Evolutionary conservation across 2,113 vertebrate genomes (phyloP), one percentile per base, ranked within the genome.

Genomic region (Neomonachus schauinslandi): DNA sequence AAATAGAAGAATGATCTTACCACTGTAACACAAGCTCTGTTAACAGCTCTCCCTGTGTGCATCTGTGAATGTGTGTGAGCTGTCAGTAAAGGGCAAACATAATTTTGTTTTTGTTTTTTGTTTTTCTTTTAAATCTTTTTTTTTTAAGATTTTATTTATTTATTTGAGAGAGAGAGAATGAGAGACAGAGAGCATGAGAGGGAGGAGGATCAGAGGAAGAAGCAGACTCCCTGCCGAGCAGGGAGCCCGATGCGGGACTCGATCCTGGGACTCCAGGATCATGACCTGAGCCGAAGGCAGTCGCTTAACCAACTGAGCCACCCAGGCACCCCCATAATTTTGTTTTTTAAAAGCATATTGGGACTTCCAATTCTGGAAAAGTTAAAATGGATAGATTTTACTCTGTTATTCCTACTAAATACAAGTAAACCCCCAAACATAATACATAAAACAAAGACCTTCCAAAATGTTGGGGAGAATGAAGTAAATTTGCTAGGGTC

Each of bases 391-490:
- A n/a, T 9, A 21, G 7, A 63, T 72, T 93, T 65, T 51, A 65
- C 76, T 80, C 65, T 92, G 10, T 67, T 95, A 18, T 53, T 94
- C 39, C 6, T 61, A 83, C 39, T 94, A 83, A 94, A 49, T 42
- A 91, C 26, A 84, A 24, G 51, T 51, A 91, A 94, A 91, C 31
- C 2, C 7, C 26, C 19, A 71, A 26, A 49, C 2, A 46, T 49
- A 69, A 59, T 36, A 81, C 72, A n/a, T 77, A 57, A 94, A 63
- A 55, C 21, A 80, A 61, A 83, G 31, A 81, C 10, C 2, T 72
- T 63, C 24, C 24, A 80, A 79, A 97, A 71, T 26, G 3, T 89
- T 72, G 36, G 46, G 91, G 87, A 93, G 42, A 82, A 61, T 93
- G 21, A 39, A 4, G 24, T 22, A 79, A 94, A 87, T 72, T 82